Evolutionary conservation across 2,888 invertebrate genomes (phyloP).

Genomic region (Platycheirus rosarum): DNA sequence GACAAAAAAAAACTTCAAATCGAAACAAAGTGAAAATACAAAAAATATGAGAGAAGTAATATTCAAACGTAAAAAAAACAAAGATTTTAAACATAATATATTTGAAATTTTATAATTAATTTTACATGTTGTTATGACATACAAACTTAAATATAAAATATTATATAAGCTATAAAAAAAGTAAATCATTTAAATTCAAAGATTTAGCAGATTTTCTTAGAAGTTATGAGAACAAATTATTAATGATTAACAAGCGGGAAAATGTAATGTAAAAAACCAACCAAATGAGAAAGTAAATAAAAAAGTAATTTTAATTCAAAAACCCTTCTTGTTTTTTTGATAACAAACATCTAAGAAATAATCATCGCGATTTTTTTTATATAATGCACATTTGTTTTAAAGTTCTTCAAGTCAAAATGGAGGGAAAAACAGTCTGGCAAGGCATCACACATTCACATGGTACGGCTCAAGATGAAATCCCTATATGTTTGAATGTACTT

Average conservation of each 20-base stretch:
- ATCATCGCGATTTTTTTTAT: too few species aligned
- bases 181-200: slow-evolving; percentile 66
- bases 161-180: slow-evolving; percentile 61
- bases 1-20: slow-evolving; percentile 20
- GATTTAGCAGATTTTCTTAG: slow-evolving; percentile 70
- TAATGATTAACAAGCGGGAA: slow-evolving; percentile 57
- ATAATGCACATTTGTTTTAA: too few species aligned
- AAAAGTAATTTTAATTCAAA: slow-evolving; percentile 70
- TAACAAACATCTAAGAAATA: too few species aligned
- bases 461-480: too few species aligned
- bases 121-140: slow-evolving; percentile 73
- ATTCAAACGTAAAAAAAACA: slow-evolving; percentile 39
- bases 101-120: slow-evolving; percentile 68
- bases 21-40: slow-evolving; percentile 23
- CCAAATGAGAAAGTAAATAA: slow-evolving; percentile 65
- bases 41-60: slow-evolving; percentile 52
- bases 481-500: too few species aligned
- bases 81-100: slow-evolving; percentile 59
- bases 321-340: background rate
- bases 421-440: too few species aligned
- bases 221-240: slow-evolving; percentile 50
- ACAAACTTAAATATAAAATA: slow-evolving; percentile 52
- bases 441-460: too few species aligned
- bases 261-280: slow-evolving; percentile 66
- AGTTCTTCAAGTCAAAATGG: too few species aligned